Evolutionary conservation across 2,797 vertebrate genomes (phyloP).

Genomic region (Cacajao melanocephalus): DNA sequence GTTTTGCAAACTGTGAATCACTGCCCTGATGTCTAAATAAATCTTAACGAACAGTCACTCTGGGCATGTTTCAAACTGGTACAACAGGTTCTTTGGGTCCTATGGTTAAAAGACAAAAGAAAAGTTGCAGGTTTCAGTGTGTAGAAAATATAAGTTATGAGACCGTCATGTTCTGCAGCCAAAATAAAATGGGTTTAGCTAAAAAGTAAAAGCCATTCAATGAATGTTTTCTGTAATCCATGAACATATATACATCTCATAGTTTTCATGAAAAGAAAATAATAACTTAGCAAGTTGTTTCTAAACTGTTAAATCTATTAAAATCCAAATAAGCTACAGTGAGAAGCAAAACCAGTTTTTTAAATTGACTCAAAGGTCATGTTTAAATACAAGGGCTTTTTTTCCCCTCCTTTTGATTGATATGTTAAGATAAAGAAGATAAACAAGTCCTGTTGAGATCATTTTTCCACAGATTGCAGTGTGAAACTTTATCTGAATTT

Average conservation of each 20-base stretch:
- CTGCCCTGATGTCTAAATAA: background rate
- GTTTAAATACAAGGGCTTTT: background rate
- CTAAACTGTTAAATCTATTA: slow-evolving; percentile 17
- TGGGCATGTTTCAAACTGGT: slow-evolving; percentile 53
- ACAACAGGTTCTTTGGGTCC: slow-evolving; percentile 59
- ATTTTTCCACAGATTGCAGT: slow-evolving; percentile 16
- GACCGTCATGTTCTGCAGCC: background rate
- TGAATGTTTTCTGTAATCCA: background rate
- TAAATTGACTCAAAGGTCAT: slow-evolving; percentile 34
- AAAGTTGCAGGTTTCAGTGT: slow-evolving; percentile 41
- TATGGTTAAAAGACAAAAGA: slow-evolving; percentile 51
- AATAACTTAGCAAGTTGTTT: slow-evolving; percentile 17
- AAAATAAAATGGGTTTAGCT: background rate
- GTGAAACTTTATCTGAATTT: slow-evolving; percentile 38
- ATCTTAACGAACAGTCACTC: slow-evolving; percentile 24
- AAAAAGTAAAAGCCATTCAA: slow-evolving; percentile 10
- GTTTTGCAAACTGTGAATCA: slow-evolving; percentile 40
- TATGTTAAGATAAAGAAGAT: slow-evolving; percentile 35
- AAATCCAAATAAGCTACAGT: background rate
- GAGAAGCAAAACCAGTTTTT: slow-evolving; percentile 31
- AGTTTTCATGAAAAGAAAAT: background rate
- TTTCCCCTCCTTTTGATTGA: background rate
- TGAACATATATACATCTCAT: background rate
- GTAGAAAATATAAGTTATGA: slow-evolving; percentile 45
- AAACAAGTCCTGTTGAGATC: background rate